Evolutionary conservation across 37 sponge, comb jelly and placozoan species (phyloP), one percentile per base, ranked within the genome.

Genomic region (Cladorhizidae sp.): DNA sequence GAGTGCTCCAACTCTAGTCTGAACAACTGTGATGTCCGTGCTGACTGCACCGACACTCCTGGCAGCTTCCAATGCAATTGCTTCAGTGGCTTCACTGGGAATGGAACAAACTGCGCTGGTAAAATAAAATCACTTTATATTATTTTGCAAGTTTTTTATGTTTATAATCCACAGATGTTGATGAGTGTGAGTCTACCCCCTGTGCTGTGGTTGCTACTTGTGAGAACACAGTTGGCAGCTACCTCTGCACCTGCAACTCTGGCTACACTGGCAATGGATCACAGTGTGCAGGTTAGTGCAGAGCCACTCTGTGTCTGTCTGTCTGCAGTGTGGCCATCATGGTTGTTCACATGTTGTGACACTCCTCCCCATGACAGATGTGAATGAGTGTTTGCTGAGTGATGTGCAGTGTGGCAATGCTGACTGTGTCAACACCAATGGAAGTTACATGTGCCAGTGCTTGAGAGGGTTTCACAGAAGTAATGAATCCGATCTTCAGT

Each of bases 61-160:
- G 87, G 87, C 31, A 57, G 72, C 23, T 86, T 57, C 39, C 29
- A 74, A 26, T 86, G 87, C 39, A 21, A 17, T 52, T 86, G 87
- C 49, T 26, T 2, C 26, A 38, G 76, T 57, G 85, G 85, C 36
- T 84, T 79, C 37, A 67, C 26, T 28, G 79, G 69, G 22, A 51
- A 45, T 67, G 79, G 79, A 40, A 42, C 29, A 9, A 51, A 18
- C 23, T 79, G 79, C 38, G 1, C n/a, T 67, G 68, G 67, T 65
- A 32, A 3, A 17, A 32, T 28, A 3, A 17, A n/a, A n/a, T 32
- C 36, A 65, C 8, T 45, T 5, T 12, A 5, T 12, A 45, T 5
- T 45, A 9, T 45, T 45, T 9, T 9, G n/a, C 49, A 45, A 12
- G 49, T 12, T 45, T 45, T 45, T 45, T 12, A 12, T 12, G 9